A percentile compares a stretch with the other conserved stretches of the same genome.
These are phyloP conservation scores for Macrophya annulata DNA, from an alignment of 2,888 invertebrate species.

Conservation along the genomic window DNA sequence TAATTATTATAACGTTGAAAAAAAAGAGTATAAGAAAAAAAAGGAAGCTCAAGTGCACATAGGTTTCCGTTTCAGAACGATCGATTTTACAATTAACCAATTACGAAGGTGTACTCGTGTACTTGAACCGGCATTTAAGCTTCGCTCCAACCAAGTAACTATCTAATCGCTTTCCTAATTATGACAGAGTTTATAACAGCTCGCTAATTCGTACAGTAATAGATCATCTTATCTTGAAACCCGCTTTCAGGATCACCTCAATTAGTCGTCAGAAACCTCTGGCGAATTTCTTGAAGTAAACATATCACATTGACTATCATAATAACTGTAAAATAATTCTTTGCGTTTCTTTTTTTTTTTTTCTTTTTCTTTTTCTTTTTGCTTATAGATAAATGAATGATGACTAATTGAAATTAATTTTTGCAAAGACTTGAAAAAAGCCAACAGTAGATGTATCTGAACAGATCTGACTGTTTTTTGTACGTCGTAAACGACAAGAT, in stretches of 20 bases:
- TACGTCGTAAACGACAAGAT: not conserved
- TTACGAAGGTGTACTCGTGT: not conserved
- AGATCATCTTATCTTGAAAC: not conserved
- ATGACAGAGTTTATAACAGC: not conserved
- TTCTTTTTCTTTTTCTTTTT: too few relatives aligned
- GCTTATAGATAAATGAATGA: not conserved
- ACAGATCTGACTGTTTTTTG: not conserved
- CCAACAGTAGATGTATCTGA: not conserved
- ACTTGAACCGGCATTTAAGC: not conserved
- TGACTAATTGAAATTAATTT: not conserved
- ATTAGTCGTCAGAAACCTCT: not conserved
- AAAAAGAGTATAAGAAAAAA: not conserved
- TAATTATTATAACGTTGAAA: not conserved
- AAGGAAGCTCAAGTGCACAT: not conserved
- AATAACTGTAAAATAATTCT: not conserved
- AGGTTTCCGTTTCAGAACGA: not conserved
- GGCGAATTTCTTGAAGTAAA: not conserved
- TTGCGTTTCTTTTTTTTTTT: not conserved
- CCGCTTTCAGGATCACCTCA: not conserved
- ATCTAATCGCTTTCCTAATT: not conserved
- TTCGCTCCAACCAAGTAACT: not conserved
- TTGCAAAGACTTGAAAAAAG: not conserved
- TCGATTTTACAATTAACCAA: not conserved
- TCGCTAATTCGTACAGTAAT: not conserved
- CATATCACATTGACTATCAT: not conserved